These are phyloP conservation scores for Pogonognathellus flavescens DNA, from an alignment of 1,140 invertebrate genomes.

Conservation along the genomic window DNA sequence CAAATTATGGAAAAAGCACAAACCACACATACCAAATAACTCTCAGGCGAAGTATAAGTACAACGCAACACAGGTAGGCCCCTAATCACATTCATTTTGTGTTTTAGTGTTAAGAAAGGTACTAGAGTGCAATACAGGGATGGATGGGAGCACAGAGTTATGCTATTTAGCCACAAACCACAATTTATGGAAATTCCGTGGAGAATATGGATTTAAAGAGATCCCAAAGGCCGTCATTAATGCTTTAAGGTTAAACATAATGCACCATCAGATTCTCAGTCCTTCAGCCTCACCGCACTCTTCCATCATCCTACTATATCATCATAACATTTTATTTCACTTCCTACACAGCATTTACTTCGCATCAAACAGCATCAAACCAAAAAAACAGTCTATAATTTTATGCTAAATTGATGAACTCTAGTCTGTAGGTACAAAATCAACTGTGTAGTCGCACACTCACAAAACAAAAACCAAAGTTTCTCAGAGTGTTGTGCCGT, in stretches of 20 bases:
- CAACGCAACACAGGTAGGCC: neutral
- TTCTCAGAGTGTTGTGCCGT: too few species aligned
- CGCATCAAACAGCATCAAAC: neutral
- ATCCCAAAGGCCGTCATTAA: slow-evolving; percentile 32
- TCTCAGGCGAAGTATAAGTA: neutral
- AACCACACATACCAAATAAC: neutral
- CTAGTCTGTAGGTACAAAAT: neutral
- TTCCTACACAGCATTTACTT: neutral
- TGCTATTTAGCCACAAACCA: slow-evolving; percentile 23
- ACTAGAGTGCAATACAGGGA: neutral
- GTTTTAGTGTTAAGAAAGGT: neutral
- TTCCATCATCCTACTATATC: neutral
- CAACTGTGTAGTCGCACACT: neutral
- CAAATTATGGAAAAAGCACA: neutral
- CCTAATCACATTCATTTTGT: neutral
- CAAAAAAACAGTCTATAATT: slow-evolving; percentile 10
- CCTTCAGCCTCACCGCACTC: neutral
- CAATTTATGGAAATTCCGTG: slow-evolving; percentile 44
- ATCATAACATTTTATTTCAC: slow-evolving; percentile 4
- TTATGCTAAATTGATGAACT: slow-evolving; percentile 30
- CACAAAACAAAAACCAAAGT: too few species aligned
- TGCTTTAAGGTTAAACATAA: slow-evolving; percentile 40
- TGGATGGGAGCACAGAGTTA: neutral
- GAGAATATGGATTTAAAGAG: slow-evolving; percentile 34
- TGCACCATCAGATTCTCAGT: slow-evolving; percentile 19